Conservation (phyloP, 2,888 invertebrate genomes). For the Camptogramma bilineatum region DNA sequence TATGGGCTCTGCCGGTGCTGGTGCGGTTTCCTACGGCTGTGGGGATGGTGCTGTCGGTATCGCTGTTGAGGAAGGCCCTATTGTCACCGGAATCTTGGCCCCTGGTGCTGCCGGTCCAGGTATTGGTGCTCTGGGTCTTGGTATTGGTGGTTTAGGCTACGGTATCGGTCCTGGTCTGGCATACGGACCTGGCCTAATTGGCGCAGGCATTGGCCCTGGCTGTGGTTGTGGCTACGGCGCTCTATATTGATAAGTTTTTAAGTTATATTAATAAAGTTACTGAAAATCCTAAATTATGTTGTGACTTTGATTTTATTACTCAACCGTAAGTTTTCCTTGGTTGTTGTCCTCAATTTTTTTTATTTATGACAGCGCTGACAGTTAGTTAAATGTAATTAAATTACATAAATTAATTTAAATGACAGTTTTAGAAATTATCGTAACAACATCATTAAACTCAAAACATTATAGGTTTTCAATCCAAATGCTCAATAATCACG, state of each 20-base stretch:
- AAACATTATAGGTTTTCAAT: no score
- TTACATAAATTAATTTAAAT: no score
- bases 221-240: constrained; percentile 11
- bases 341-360: background rate
- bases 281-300: constrained; percentile 1
- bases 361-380: no score
- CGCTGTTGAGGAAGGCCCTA: constrained; percentile 41
- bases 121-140: background rate
- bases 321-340: background rate
- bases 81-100: constrained; percentile 32
- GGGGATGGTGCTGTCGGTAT: constrained; percentile 45
- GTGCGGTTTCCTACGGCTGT: constrained; percentile 48
- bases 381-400: no score
- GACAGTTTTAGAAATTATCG: no score
- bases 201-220: constrained; percentile 6
- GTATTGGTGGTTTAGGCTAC: background rate
- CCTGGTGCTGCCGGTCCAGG: constrained; percentile 10
- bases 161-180: constrained; percentile 13
- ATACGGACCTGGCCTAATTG: constrained; percentile 8
- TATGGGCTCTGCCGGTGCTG: constrained; percentile 49
- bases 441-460: no score
- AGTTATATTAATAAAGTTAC: constrained; percentile 13
- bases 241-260: constrained; percentile 17
- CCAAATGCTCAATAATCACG: no score
- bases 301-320: background rate